These are phyloP conservation scores for Dioctria rufipes DNA, from an alignment of 2,888 invertebrate genomes.

Conservation along the genomic window DNA sequence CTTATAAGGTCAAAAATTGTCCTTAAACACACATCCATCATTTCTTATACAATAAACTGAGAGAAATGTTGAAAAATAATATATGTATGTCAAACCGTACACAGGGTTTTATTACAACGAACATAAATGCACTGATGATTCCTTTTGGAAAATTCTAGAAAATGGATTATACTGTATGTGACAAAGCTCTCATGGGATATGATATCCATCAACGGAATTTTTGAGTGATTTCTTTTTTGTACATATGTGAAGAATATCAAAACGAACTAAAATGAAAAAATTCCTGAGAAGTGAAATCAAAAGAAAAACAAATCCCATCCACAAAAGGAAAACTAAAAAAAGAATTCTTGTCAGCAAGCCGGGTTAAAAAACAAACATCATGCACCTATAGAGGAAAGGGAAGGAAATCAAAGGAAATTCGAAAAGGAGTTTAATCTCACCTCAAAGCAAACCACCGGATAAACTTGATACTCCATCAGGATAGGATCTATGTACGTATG, in stretches of 20 bases:
- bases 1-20: too few relatives aligned
- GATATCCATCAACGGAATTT: too few relatives aligned
- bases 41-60: too few relatives aligned
- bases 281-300: constrained; percentile 21
- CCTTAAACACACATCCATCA: too few relatives aligned
- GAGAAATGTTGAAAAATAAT: too few relatives aligned
- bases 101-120: too few relatives aligned
- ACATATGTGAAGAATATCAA: background rate
- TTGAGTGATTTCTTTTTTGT: constrained; percentile 4
- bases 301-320: constrained; percentile 22
- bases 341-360: background rate
- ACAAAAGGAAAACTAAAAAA: constrained; percentile 16
- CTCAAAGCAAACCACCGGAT: constrained; percentile 19
- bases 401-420: constrained; percentile 34
- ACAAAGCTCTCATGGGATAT: too few relatives aligned
- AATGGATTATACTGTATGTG: too few relatives aligned
- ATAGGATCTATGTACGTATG: background rate
- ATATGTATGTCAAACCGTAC: too few relatives aligned
- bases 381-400: background rate
- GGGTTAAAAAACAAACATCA: constrained; percentile 22
- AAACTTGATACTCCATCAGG: background rate
- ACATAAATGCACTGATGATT: too few relatives aligned
- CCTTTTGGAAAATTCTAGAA: too few relatives aligned
- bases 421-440: constrained; percentile 14
- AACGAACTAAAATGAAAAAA: constrained; percentile 20